phyloP scores from a whole-genome alignment of 2,797 vertebrate species.

The Hippoglossus hippoglossus region DNA sequence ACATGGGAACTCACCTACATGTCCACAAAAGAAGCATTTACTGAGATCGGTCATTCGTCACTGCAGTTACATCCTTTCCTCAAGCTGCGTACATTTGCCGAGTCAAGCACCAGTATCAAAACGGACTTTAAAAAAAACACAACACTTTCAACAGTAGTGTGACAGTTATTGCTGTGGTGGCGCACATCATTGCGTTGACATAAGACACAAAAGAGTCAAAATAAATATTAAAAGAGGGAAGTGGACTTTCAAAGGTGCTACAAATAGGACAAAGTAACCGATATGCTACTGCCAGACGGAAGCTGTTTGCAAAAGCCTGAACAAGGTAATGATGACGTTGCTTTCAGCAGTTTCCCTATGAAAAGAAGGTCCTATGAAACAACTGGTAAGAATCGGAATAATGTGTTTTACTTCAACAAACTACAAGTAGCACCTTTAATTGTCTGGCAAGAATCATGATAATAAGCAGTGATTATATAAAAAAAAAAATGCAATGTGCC shows the following conservation, averaged over 20 bases:
- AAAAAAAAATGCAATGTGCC: constrained; percentile 45
- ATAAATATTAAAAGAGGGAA: constrained; percentile 40
- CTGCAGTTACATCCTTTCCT: background rate
- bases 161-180: constrained; percentile 66
- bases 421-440: constrained; percentile 62
- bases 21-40: constrained; percentile 15
- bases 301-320: background rate
- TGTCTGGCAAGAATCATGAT: constrained; percentile 17
- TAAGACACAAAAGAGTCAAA: constrained; percentile 30
- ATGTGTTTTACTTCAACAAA: constrained; percentile 31
- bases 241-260: constrained; percentile 46
- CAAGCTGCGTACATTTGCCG: constrained; percentile 25
- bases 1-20: constrained; percentile 4
- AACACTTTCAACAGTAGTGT: constrained; percentile 25
- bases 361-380: constrained; percentile 1
- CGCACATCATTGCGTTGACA: constrained; percentile 13
- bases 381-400: constrained; percentile 12
- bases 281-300: constrained; percentile 23
- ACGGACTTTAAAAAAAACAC: constrained; percentile 23
- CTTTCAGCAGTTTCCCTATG: constrained; percentile 1
- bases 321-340: background rate
- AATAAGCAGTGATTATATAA: constrained; percentile 29
- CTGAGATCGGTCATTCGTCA: background rate
- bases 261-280: constrained; percentile 29
- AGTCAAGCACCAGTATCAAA: constrained; percentile 34